Percentiles rank a stretch among this genome's conserved stretches.
Evolutionary conservation across 2,113 vertebrate genomes (phyloP).

Genomic region (Ia io): DNA sequence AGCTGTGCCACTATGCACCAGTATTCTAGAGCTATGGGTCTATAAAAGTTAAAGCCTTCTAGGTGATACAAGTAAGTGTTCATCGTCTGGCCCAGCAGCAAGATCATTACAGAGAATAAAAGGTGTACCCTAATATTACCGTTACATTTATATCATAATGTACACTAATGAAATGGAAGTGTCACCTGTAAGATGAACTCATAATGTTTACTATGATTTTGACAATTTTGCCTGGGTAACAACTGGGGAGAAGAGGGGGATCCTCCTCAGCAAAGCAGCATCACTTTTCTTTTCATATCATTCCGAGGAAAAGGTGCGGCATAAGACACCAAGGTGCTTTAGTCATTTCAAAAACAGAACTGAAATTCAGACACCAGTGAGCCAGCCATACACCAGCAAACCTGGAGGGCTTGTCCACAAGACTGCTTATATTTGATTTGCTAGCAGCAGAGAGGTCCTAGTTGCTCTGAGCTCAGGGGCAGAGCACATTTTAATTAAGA

Average conservation of each 20-base stretch:
- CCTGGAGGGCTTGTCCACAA: background rate
- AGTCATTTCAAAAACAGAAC: background rate
- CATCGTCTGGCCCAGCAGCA: background rate
- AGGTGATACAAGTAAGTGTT: background rate
- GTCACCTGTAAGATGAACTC: background rate
- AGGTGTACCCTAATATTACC: background rate
- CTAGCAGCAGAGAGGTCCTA: background rate
- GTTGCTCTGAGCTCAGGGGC: background rate
- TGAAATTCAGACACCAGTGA: background rate
- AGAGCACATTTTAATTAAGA: background rate
- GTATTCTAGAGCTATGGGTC: background rate
- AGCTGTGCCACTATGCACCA: background rate
- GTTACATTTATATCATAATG: background rate
- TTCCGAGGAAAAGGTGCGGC: background rate
- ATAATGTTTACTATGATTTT: constrained; percentile 5
- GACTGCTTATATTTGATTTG: background rate
- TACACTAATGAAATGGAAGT: background rate
- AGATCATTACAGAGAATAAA: background rate
- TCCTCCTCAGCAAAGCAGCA: background rate
- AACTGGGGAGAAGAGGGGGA: background rate
- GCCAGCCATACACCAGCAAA: background rate
- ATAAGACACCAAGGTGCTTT: background rate
- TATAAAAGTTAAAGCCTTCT: background rate
- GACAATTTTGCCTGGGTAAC: background rate
- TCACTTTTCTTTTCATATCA: background rate